Conservation (phyloP, 2,888 invertebrate species). For the Ectropis crepuscularia region DNA sequence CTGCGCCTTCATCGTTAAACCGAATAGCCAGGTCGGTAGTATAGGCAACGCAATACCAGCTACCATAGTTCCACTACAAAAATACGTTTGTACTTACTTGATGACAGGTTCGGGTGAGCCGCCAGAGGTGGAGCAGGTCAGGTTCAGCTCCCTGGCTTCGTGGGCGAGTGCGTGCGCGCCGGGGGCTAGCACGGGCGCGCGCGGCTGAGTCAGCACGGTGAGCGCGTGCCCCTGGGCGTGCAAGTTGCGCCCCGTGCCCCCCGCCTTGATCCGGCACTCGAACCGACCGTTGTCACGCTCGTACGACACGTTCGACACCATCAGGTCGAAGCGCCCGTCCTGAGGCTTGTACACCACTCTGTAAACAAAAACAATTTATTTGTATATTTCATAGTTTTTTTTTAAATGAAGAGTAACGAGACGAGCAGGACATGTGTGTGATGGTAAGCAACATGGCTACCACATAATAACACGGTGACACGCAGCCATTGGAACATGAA, state of each 20-base stretch:
- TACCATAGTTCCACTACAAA: no score
- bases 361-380: conserved; percentile 49
- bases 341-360: conserved; percentile 92
- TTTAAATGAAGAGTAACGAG: no score
- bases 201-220: conserved; percentile 94
- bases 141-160: conserved; percentile 90
- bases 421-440: no score
- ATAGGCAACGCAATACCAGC: no score
- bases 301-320: conserved; percentile 95
- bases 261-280: conserved; percentile 94
- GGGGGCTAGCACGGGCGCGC: conserved; percentile 91
- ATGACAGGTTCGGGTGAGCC: conserved; percentile 96
- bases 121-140: conserved; percentile 93
- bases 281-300: conserved; percentile 96
- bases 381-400: no score
- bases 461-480: no score
- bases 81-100: conserved; percentile 81
- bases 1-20: no score
- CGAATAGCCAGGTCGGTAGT: no score
- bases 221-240: conserved; percentile 93
- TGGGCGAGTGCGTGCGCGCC: conserved; percentile 91
- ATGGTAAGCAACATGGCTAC: no score
- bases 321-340: conserved; percentile 94
- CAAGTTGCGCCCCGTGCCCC: conserved; percentile 92
- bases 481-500: no score